Evolutionary conservation across 2,888 invertebrate species (phyloP).

Genomic region (Diadromus collaris): DNA sequence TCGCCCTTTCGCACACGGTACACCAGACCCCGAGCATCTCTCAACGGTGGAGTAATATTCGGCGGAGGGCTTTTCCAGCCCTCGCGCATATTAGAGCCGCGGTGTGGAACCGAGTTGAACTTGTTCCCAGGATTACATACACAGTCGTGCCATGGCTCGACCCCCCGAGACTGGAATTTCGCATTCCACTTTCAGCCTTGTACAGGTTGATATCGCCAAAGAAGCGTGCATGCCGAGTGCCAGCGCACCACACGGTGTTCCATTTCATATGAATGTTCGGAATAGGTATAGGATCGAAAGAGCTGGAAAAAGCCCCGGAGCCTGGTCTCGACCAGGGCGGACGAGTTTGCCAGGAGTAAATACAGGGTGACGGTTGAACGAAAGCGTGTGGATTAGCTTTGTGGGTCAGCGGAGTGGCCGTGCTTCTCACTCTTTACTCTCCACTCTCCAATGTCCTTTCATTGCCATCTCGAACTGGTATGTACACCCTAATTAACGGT

Average conservation of each 20-base stretch:
- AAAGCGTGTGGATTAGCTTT: constrained; percentile 62
- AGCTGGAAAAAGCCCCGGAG: constrained; percentile 25
- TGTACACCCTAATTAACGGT: constrained; percentile 62
- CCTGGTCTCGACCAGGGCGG: constrained; percentile 6
- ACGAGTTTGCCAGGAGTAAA: constrained; percentile 61
- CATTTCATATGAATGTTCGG: constrained; percentile 24
- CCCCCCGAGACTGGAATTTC: constrained; percentile 33
- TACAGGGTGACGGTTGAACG: constrained; percentile 52
- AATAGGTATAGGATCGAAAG: constrained; percentile 10
- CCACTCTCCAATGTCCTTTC: constrained; percentile 1
- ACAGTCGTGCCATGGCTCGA: not conserved
- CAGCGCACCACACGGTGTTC: constrained; percentile 14
- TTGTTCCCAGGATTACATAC: constrained; percentile 33
- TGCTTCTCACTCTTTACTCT: constrained; percentile 24
- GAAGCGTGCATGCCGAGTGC: constrained; percentile 15
- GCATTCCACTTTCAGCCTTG: constrained; percentile 19
- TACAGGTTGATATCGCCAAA: constrained; percentile 30
- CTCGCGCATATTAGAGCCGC: constrained; percentile 31
- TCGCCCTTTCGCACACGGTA: constrained; percentile 6
- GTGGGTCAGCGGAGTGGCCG: constrained; percentile 52
- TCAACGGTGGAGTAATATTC: constrained; percentile 42
- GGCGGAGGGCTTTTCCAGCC: constrained; percentile 26
- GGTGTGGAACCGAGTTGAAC: constrained; percentile 42
- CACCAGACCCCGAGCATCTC: constrained; percentile 1
- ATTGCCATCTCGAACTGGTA: constrained; percentile 12